Percentiles rank a stretch among this genome's conserved stretches.
Conservation (phyloP, 2,797 vertebrate species). For the Scolopax rusticola region DNA sequence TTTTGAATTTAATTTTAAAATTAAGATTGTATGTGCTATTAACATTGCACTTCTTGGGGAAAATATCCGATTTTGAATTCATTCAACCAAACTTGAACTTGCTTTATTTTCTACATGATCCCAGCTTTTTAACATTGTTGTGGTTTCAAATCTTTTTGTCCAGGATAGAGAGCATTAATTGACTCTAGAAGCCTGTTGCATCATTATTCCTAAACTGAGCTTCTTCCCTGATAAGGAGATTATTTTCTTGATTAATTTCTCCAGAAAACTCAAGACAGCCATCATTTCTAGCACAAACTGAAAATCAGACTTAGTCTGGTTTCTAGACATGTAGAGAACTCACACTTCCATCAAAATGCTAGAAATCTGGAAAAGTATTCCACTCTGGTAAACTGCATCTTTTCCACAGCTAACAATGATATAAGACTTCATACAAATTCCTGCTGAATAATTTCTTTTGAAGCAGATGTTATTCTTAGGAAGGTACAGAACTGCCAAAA, state of each 20-base stretch:
- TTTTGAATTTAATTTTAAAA: background rate
- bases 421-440: background rate
- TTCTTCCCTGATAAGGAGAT: background rate
- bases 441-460: background rate
- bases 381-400: background rate
- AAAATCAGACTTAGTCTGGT: background rate
- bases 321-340: background rate
- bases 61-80: background rate
- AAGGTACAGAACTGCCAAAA: background rate
- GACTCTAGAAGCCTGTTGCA: background rate
- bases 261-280: background rate
- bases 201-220: background rate
- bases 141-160: background rate
- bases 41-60: background rate
- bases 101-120: background rate
- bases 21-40: background rate
- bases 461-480: background rate
- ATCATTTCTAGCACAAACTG: background rate
- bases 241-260: background rate
- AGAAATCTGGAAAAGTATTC: background rate
- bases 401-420: background rate
- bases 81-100: background rate
- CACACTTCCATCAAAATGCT: background rate
- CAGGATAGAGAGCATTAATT: background rate
- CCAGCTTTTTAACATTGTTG: background rate